A percentile compares a stretch with the other conserved stretches of the same genome.
Evolutionary conservation across 2,113 vertebrate species (phyloP).

Genomic region (Proteles cristata): DNA sequence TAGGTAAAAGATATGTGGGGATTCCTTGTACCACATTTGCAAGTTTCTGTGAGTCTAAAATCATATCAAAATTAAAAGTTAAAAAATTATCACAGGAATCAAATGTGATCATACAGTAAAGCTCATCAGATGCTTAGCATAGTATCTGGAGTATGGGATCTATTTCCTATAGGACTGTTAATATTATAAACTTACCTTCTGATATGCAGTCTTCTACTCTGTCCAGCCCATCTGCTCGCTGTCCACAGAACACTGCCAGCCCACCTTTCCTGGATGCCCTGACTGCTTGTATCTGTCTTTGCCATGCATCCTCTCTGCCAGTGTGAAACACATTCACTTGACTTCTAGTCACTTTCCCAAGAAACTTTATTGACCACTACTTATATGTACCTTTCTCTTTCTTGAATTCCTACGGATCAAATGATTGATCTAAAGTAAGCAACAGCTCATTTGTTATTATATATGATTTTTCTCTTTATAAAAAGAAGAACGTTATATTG

Average conservation of each 20-base stretch:
- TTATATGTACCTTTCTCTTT: not conserved
- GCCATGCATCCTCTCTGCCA: not conserved
- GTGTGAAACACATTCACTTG: not conserved
- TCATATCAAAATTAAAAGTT: not conserved
- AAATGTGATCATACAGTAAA: not conserved
- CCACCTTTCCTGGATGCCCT: not conserved
- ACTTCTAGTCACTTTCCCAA: not conserved
- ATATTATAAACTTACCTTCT: not conserved
- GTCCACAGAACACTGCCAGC: not conserved
- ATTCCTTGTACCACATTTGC: not conserved
- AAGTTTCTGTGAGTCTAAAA: not conserved
- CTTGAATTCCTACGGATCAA: not conserved
- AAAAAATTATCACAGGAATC: not conserved
- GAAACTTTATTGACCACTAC: not conserved
- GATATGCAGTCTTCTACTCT: not conserved
- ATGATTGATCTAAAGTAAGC: not conserved
- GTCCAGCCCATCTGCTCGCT: not conserved
- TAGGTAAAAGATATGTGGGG: not conserved
- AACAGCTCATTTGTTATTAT: not conserved
- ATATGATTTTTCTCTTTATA: not conserved
- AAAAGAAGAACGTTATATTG: not conserved
- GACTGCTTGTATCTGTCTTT: not conserved
- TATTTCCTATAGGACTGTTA: not conserved
- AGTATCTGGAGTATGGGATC: not conserved
- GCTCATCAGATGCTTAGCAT: not conserved